Evolutionary conservation across 2,888 invertebrate genomes (phyloP).

Genomic region (Phalangium opilio): DNA sequence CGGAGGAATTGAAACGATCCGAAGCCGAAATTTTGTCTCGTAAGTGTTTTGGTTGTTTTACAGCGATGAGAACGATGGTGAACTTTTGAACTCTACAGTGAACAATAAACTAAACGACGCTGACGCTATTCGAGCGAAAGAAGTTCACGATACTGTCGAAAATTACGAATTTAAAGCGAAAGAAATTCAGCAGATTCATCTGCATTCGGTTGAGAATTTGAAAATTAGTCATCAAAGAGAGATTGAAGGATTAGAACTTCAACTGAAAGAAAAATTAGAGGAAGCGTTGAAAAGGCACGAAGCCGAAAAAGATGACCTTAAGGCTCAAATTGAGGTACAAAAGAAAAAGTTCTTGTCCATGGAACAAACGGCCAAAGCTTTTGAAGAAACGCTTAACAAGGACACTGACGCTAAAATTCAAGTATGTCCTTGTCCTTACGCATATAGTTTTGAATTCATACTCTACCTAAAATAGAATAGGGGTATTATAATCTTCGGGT

Average conservation of each 20-base stretch:
- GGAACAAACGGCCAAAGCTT: constrained; percentile 9
- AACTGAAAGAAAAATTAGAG: too few relatives aligned
- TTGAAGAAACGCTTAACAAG: constrained; percentile 31
- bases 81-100: too few relatives aligned
- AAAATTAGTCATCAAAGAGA: constrained; percentile 9
- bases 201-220: not conserved
- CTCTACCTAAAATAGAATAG: not conserved
- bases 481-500: not conserved
- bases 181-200: too few relatives aligned
- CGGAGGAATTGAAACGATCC: constrained; percentile 7
- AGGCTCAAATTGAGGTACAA: constrained; percentile 29
- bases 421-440: too few relatives aligned
- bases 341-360: constrained; percentile 28
- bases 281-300: constrained; percentile 6
- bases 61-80: too few relatives aligned
- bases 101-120: too few relatives aligned
- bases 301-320: constrained; percentile 5
- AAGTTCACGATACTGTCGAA: too few relatives aligned
- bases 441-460: too few relatives aligned
- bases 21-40: too few relatives aligned
- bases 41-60: too few relatives aligned
- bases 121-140: too few relatives aligned
- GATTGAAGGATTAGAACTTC: constrained; percentile 7
- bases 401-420: constrained; percentile 34
- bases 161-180: too few relatives aligned